Evolutionary conservation across 2,113 vertebrate genomes (phyloP).

Genomic region (Tautogolabrus adspersus): DNA sequence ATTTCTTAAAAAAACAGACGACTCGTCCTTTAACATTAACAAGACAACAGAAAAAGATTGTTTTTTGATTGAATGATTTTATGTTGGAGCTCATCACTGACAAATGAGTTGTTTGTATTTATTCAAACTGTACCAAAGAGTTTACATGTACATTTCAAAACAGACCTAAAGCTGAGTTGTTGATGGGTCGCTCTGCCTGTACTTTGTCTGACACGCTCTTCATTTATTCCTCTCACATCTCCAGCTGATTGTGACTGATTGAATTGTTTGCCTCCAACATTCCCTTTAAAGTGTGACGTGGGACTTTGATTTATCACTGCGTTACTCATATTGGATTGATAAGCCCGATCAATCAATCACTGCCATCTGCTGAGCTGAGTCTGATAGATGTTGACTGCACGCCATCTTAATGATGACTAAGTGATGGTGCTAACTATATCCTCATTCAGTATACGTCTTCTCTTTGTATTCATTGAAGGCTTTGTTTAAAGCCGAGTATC

Average conservation of each 20-base stretch:
- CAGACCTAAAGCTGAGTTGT: no score
- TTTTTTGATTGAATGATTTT: no score
- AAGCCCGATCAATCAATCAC: background rate
- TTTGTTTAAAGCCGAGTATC: background rate
- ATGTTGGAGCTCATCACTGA: no score
- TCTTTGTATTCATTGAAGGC: no score
- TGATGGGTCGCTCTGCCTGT: no score
- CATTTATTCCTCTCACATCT: conserved; percentile 18
- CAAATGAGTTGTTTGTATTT: no score
- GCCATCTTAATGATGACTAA: background rate
- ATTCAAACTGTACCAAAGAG: no score
- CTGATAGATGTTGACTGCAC: background rate
- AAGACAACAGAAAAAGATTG: no score
- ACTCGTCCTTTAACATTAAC: no score
- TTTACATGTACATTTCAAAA: no score
- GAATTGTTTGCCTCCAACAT: background rate
- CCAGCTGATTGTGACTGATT: background rate
- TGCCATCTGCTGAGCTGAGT: conserved; percentile 4
- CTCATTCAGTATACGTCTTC: background rate
- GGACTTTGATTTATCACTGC: conserved; percentile 14
- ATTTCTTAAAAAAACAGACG: no score
- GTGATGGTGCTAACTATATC: background rate
- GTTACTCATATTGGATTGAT: background rate
- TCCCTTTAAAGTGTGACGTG: background rate
- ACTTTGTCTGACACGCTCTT: no score